These are phyloP conservation scores for Phalanger gymnotis DNA, from an alignment of 2,797 vertebrate genomes.

Conservation along the genomic window DNA sequence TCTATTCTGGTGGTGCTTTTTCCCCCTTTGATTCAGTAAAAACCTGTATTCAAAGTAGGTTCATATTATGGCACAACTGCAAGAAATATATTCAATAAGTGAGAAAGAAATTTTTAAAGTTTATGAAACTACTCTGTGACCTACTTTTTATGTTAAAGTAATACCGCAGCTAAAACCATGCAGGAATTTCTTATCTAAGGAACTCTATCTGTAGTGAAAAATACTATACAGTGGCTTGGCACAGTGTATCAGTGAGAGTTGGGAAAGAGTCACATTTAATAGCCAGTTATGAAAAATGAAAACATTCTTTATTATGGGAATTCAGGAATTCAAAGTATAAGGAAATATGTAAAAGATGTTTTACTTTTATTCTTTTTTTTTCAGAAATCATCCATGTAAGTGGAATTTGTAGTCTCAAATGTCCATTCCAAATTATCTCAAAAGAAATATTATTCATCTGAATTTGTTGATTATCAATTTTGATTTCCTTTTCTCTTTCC, in stretches of 20 bases:
- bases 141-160: background rate
- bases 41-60: slow-evolving; percentile 19
- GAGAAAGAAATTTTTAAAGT: slow-evolving; percentile 42
- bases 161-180: slow-evolving; percentile 7
- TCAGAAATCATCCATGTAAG: background rate
- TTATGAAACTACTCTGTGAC: slow-evolving; percentile 34
- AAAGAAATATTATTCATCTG: background rate
- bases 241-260: background rate
- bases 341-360: background rate
- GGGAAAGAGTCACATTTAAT: background rate
- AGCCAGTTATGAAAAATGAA: background rate
- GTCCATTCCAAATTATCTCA: background rate
- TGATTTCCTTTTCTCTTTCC: background rate
- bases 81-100: slow-evolving; percentile 28
- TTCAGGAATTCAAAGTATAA: background rate
- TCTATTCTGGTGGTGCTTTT: slow-evolving; percentile 29
- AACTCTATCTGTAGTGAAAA: background rate
- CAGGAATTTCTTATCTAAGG: background rate
- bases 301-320: background rate
- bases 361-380: background rate
- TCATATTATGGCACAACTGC: slow-evolving; percentile 10
- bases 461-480: background rate
- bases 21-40: background rate
- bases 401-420: background rate
- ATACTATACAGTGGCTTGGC: background rate